These are phyloP conservation scores for Drosophila truncata DNA, from an alignment of 1,140 invertebrate genomes.

Conservation along the genomic window DNA sequence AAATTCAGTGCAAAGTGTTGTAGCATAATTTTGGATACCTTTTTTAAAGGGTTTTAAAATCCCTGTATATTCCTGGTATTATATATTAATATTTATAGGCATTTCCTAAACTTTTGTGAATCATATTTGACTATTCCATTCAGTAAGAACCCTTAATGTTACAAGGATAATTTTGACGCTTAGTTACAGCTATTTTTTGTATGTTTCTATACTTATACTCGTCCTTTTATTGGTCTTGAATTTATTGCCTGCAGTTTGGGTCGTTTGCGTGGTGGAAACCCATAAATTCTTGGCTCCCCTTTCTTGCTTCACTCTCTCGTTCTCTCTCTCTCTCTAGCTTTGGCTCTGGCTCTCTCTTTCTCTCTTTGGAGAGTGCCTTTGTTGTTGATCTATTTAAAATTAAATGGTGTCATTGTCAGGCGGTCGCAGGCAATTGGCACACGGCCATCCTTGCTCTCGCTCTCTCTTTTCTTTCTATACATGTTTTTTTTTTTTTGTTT, in stretches of 20 bases:
- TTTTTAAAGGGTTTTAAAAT: too few relatives aligned
- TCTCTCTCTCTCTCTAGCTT: background rate
- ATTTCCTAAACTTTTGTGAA: background rate
- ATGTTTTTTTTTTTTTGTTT: background rate
- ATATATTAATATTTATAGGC: too few relatives aligned
- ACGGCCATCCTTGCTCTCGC: conserved; percentile 1
- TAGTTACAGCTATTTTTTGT: conserved; percentile 22
- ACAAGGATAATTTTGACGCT: conserved; percentile 6
- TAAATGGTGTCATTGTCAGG: conserved; percentile 74
- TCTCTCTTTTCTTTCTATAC: background rate
- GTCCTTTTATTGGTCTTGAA: conserved; percentile 46
- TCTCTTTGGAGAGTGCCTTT: conserved; percentile 18
- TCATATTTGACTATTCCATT: background rate
- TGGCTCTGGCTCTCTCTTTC: background rate
- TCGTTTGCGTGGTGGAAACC: conserved; percentile 54
- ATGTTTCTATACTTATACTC: conserved; percentile 34
- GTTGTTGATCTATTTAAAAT: conserved; percentile 66
- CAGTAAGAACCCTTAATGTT: background rate
- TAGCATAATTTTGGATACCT: too few relatives aligned
- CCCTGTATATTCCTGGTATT: too few relatives aligned
- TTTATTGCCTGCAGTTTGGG: conserved; percentile 57
- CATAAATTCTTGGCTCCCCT: conserved; percentile 58
- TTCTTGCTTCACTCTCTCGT: background rate
- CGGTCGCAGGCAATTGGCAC: conserved; percentile 34
- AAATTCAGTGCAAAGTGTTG: too few relatives aligned